phyloP scores from a whole-genome alignment of 1,140 invertebrate species.

The Drosophila ironensis region DNA sequence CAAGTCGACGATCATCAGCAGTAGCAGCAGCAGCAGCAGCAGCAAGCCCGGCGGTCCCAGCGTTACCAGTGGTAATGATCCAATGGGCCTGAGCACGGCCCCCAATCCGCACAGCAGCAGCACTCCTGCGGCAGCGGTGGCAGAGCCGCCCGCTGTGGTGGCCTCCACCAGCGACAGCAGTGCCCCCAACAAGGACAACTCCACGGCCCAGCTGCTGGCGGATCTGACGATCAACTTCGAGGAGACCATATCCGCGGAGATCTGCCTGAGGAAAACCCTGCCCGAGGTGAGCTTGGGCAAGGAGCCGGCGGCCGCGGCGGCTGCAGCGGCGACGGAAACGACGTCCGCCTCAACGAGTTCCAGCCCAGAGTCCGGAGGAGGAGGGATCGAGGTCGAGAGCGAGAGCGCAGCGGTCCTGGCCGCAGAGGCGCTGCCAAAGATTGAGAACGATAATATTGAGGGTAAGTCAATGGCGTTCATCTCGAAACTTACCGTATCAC shows the following conservation, averaged over 20 bases:
- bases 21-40: too few species aligned
- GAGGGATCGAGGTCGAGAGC: neutral
- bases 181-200: constrained; percentile 50
- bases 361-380: constrained; percentile 2
- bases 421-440: constrained; percentile 43
- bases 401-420: neutral
- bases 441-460: constrained; percentile 66
- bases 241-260: constrained; percentile 71
- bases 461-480: constrained; percentile 35
- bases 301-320: too few species aligned
- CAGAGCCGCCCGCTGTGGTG: constrained; percentile 10
- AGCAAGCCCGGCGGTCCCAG: too few species aligned
- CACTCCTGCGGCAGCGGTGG: neutral
- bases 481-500: neutral
- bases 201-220: constrained; percentile 67
- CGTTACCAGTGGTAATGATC: too few species aligned
- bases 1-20: too few species aligned
- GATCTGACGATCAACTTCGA: constrained; percentile 65
- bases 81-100: constrained; percentile 73
- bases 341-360: constrained; percentile 8
- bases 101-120: constrained; percentile 46
- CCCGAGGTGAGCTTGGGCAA: constrained; percentile 65
- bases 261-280: constrained; percentile 72
- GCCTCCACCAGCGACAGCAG: constrained; percentile 33
- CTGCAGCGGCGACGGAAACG: too few species aligned